Base-by-base conservation (phyloP, 2,113 vertebrate genomes). In the Rhizomys pruinosus region DNA sequence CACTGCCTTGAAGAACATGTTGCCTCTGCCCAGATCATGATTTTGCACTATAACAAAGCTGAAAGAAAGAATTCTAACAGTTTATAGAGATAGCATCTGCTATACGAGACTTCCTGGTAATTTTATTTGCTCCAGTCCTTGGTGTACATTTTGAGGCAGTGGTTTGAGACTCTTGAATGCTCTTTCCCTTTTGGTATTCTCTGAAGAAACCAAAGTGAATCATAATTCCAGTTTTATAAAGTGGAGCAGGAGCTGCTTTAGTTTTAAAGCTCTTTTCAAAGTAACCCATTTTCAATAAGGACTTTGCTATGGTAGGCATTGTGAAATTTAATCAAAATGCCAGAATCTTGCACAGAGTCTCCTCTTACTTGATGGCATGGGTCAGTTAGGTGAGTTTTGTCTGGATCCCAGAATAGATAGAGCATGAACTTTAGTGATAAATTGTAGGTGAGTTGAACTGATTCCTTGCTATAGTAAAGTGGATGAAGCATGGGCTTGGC, bases 401-500 rank as follows among this genome's bases (percentile, higher is more conserved):
- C 22, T 69, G 5, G 0, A 5, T n/a, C 4, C 25, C 22, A 22
- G 63, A 81, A 87, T 59, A 64, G 20, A n/a, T 29, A 23, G 4
- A 73, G 7, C 37, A 66, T 4, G 1, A 94, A 59, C 4, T 55
- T 25, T 27, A 61, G 32, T 52, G 11, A 16, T 15, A 82, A 25
- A 0, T 27, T 57, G 25, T 27, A 61, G 20, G 20, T 15, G 8
- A n/a, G n/a, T n/a, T n/a, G n/a, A n/a, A n/a, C n/a, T n/a, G n/a
- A n/a, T n/a, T n/a, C n/a, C n/a, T n/a, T n/a, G n/a, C n/a, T n/a
- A n/a, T n/a, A n/a, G n/a, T n/a, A n/a, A n/a, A n/a, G n/a, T n/a
- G n/a, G 15, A 7, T 76, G 59, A 77, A 94, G 20, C 69, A 47
- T 16, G 32, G 32, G 32, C 39, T 81, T 74, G 47, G 47, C 11